A percentile compares a stretch with the other conserved stretches of the same genome.
phyloP scores from a whole-genome alignment of 1,140 invertebrate genomes.

The Calliopsis andreniformis region DNA sequence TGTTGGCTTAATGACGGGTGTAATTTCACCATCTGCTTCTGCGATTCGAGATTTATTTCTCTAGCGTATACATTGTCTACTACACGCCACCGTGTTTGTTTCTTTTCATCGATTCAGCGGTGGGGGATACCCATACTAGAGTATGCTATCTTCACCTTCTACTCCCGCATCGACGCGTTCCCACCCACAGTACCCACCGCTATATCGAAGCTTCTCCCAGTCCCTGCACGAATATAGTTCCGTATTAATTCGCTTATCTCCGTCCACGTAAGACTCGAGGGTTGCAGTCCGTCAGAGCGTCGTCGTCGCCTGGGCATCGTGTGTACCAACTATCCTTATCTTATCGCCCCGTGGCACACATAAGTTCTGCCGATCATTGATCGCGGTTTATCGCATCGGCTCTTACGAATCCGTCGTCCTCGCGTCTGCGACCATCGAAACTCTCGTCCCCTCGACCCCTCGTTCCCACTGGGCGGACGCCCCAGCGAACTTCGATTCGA shows the following conservation, averaged over 20 bases:
- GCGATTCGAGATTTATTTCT: slow-evolving; percentile 18
- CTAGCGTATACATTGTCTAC: neutral
- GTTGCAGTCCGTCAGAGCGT: neutral
- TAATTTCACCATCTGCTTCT: slow-evolving; percentile 36
- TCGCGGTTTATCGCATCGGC: slow-evolving; percentile 30
- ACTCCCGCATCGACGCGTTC: neutral
- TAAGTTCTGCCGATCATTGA: slow-evolving; percentile 33
- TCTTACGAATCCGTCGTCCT: slow-evolving; percentile 12
- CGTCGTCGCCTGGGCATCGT: neutral
- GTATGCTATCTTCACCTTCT: too few species aligned
- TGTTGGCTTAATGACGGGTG: slow-evolving; percentile 31
- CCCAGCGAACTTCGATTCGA: neutral
- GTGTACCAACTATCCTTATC: slow-evolving; percentile 11
- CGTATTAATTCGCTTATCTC: neutral
- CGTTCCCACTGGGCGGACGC: too few species aligned
- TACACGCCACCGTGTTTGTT: neutral
- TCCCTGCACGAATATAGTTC: too few species aligned
- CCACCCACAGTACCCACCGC: too few species aligned
- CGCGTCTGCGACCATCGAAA: too few species aligned
- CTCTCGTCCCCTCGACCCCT: neutral
- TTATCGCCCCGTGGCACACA: slow-evolving; percentile 29
- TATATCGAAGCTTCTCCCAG: neutral
- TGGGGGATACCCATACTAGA: too few species aligned
- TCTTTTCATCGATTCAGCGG: neutral
- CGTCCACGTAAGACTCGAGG: neutral